phyloP scores from a whole-genome alignment of 2,888 invertebrate species.

The Drosophila lutescens region DNA sequence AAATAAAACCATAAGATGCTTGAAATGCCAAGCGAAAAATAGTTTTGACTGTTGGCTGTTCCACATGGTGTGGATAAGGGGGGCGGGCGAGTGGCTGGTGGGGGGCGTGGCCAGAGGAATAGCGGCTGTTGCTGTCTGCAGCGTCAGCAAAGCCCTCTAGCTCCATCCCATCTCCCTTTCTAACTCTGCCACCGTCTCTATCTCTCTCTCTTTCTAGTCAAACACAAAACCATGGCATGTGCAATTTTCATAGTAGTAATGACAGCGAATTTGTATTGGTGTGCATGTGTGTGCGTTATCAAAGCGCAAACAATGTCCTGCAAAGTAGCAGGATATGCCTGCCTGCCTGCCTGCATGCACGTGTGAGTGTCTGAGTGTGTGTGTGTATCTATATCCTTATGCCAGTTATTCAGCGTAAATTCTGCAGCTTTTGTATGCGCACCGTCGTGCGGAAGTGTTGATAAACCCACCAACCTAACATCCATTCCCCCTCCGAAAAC shows the following conservation, averaged over 20 bases:
- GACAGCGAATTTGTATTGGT: slow-evolving; percentile 50
- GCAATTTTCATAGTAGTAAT: slow-evolving; percentile 75
- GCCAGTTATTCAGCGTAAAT: slow-evolving; percentile 58
- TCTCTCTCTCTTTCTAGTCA: slow-evolving; percentile 47
- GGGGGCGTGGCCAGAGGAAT: slow-evolving; percentile 10
- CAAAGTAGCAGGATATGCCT: slow-evolving; percentile 77
- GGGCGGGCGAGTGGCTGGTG: slow-evolving; percentile 8
- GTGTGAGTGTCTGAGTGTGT: slow-evolving; percentile 18
- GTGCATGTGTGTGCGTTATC: slow-evolving; percentile 60
- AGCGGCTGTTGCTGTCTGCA: slow-evolving; percentile 52
- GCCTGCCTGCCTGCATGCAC: slow-evolving; percentile 58
- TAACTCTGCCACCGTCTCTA: slow-evolving; percentile 5
- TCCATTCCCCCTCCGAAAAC: not conserved
- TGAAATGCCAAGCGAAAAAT: slow-evolving; percentile 79
- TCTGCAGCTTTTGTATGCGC: slow-evolving; percentile 74
- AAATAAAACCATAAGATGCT: slow-evolving; percentile 79
- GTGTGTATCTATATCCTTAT: slow-evolving; percentile 30
- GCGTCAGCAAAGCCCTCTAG: slow-evolving; percentile 64
- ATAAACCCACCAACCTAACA: slow-evolving; percentile 55
- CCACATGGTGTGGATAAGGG: slow-evolving; percentile 12
- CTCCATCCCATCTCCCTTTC: slow-evolving; percentile 13
- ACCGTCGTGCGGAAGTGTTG: slow-evolving; percentile 76
- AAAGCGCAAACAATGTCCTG: slow-evolving; percentile 78
- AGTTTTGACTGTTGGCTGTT: slow-evolving; percentile 69
- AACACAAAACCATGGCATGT: slow-evolving; percentile 74